phyloP scores from a whole-genome alignment of 1,140 invertebrate species.

The Cecropterus lyciades region DNA sequence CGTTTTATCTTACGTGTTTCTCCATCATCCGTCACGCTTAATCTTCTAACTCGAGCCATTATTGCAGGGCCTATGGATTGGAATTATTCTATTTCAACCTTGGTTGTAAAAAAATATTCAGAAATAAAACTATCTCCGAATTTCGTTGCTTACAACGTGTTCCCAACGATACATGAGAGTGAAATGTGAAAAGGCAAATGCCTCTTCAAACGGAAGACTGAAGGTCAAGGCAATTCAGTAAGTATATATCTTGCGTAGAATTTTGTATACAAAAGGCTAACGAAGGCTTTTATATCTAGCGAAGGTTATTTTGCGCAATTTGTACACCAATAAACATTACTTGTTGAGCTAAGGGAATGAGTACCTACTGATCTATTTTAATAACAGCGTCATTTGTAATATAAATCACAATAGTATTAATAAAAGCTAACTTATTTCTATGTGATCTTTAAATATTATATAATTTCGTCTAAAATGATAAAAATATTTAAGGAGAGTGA shows the following conservation, averaged over 20 bases:
- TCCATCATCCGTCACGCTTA: conserved; percentile 85
- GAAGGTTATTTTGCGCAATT: conserved; percentile 13
- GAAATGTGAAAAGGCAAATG: neutral
- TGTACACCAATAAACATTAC: conserved; percentile 9
- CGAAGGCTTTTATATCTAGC: neutral
- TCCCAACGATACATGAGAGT: neutral
- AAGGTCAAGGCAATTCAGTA: conserved; percentile 1
- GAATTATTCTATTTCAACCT: conserved; percentile 36
- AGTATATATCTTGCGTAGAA: conserved; percentile 3
- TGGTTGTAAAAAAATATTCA: neutral
- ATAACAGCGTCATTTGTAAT: neutral
- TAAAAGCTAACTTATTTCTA: too few species aligned
- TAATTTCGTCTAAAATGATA: too few species aligned
- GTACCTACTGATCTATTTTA: neutral
- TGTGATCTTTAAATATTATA: too few species aligned
- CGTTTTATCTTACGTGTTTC: conserved; percentile 84
- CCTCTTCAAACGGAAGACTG: conserved; percentile 9
- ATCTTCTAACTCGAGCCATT: conserved; percentile 82
- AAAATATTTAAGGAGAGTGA: too few species aligned
- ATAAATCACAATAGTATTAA: too few species aligned
- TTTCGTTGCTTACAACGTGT: neutral
- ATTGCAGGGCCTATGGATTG: conserved; percentile 76
- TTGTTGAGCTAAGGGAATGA: conserved; percentile 11
- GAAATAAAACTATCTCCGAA: neutral
- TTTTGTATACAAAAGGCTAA: conserved; percentile 9